phyloP scores from a whole-genome alignment of 2,113 vertebrate genomes.

The Nothobranchius kuhntae region DNA sequence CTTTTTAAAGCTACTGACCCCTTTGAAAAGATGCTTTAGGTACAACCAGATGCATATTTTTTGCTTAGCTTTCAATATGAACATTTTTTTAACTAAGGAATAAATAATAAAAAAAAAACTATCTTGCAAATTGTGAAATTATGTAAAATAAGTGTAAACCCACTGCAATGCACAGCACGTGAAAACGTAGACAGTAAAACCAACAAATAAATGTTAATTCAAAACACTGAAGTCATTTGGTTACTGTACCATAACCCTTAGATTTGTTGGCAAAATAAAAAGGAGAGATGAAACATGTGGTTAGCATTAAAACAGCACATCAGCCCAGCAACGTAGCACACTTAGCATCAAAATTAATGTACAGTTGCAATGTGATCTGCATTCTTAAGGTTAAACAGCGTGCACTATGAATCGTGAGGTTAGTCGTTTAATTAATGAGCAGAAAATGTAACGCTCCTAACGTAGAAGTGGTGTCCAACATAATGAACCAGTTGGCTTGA shows the following conservation, averaged over 20 bases:
- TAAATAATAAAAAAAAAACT: not conserved
- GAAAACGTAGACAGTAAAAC: conserved; percentile 28
- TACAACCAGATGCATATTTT: too few species aligned
- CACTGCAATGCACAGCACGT: conserved; percentile 47
- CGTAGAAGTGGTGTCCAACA: not conserved
- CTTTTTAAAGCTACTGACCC: too few species aligned
- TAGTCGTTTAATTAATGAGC: not conserved
- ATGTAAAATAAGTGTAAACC: conserved; percentile 15
- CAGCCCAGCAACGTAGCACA: not conserved
- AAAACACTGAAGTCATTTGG: conserved; percentile 28
- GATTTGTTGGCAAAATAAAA: conserved; percentile 54
- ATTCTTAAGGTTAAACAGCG: conserved; percentile 5
- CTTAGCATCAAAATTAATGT: not conserved
- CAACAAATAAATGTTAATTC: not conserved
- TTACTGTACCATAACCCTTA: conserved; percentile 76
- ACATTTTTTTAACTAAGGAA: not conserved
- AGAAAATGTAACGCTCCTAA: not conserved
- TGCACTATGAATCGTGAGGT: not conserved
- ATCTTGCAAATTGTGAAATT: not conserved
- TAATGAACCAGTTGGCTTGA: not conserved
- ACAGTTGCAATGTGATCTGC: not conserved
- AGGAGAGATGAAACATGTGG: conserved; percentile 1
- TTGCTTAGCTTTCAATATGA: not conserved
- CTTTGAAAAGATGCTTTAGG: too few species aligned
- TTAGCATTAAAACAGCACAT: conserved; percentile 10